Evolutionary conservation across 2,113 vertebrate genomes (phyloP), one percentile per base, ranked within the genome.

Genomic region (Tricholaema leucomelas): DNA sequence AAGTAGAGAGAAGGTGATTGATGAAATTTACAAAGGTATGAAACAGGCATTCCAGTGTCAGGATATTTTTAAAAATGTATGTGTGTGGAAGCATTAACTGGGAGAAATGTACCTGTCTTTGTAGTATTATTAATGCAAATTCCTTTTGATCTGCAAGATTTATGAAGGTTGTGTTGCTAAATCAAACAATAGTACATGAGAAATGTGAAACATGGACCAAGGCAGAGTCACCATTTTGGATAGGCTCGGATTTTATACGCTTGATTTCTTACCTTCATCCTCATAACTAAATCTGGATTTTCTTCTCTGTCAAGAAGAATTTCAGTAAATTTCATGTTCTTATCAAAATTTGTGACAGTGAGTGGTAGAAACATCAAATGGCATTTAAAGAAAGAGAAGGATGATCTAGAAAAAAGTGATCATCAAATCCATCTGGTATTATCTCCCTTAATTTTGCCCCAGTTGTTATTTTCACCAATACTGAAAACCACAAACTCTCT

Each of bases 111-210:
- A 33, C 40, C 71, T 89, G 50, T 28, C 81, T 88, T 93, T 81
- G 38, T 81, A 72, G 12, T 70, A 65, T 72, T 87, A 87, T 74
- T 76, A 87, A 82, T 82, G 55, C 35, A 92, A 85, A 76, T 89
- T 79, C 38, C 27, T 89, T 89, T 60, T 76, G 20, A 91, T 69
- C 19, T 71, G 66, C 50, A 69, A 64, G 70, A 36, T 81, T 44
- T 63, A 44, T 74, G 38, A 88, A 82, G 10, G 75, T 64, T 81
- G 8, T 83, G 74, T 56, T 33, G 56, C 38, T 75, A 75, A 81
- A 75, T 84, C 74, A 75, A 87, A 81, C 65, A 86, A 64, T 84
- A 71, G 44, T 52, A 64, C 13, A 25, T 24, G 48, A 86, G 31
- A 71, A 7, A n/a, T 56, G 28, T 86, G 66, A 88, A 86, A 63